Conservation (phyloP, 2,797 vertebrate genomes). For the Streptopelia turtur region DNA sequence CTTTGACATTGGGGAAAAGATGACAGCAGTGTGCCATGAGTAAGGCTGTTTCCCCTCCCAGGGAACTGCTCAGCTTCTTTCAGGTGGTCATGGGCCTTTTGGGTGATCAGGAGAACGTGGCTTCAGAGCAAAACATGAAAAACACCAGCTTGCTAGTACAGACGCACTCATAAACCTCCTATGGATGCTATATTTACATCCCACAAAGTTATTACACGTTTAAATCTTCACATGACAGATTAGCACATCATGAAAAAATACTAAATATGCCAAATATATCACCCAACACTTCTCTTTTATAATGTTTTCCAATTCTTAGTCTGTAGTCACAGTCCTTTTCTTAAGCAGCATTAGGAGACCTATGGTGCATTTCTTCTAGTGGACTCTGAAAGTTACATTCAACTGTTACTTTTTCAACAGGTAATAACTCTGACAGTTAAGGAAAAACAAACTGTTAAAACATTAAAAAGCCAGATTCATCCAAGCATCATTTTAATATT, state of each 20-base stretch:
- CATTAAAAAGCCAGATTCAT: background rate
- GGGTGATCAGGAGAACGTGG: background rate
- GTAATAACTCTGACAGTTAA: background rate
- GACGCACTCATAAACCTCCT: background rate
- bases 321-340: background rate
- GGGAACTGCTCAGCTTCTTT: background rate
- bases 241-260: background rate
- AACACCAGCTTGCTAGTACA: background rate
- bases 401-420: background rate
- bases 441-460: background rate
- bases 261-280: background rate
- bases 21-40: rapidly evolving
- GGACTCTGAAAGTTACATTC: background rate
- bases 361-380: background rate
- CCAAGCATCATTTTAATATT: background rate
- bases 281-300: background rate
- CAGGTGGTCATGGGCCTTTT: background rate
- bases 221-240: background rate
- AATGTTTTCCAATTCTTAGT: background rate
- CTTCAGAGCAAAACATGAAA: background rate
- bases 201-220: background rate
- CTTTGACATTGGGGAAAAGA: background rate
- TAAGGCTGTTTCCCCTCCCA: background rate
- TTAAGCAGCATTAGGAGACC: background rate
- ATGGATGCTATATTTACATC: background rate